Evolutionary conservation across 2,113 vertebrate genomes (phyloP).

Genomic region (Hydropotes inermis): DNA sequence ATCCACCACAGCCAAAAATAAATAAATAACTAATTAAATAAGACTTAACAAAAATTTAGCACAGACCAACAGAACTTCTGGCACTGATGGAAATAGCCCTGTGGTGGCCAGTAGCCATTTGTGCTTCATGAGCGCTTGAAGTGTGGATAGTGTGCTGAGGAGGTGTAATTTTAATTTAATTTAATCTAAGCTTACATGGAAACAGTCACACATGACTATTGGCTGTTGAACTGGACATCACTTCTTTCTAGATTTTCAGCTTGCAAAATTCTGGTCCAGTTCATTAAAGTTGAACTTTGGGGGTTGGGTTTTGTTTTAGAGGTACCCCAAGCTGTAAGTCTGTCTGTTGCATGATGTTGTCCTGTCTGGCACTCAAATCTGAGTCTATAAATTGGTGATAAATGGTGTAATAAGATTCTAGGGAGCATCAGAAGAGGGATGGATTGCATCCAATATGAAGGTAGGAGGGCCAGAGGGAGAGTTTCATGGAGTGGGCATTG

Average conservation of each 20-base stretch:
- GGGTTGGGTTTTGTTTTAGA: background rate
- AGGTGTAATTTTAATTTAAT: background rate
- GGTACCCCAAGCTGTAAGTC: background rate
- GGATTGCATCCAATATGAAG: background rate
- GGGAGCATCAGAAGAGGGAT: background rate
- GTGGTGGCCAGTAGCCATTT: background rate
- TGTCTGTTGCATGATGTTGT: background rate
- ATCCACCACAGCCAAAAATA: background rate
- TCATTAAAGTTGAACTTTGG: background rate
- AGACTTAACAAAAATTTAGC: background rate
- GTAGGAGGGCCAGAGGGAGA: background rate
- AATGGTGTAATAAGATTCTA: background rate
- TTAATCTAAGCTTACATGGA: background rate
- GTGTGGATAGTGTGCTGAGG: background rate
- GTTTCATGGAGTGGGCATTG: background rate
- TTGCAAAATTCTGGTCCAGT: background rate
- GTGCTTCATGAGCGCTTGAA: background rate
- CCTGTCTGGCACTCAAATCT: background rate
- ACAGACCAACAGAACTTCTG: background rate
- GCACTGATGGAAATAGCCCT: background rate
- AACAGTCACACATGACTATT: fast-evolving
- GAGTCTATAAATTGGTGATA: background rate
- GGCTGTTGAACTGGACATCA: background rate
- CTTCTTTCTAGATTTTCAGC: slow-evolving; percentile 1
- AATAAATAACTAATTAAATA: background rate